Percentiles rank a stretch among this genome's conserved stretches.
phyloP scores from a whole-genome alignment of 1,140 invertebrate species.

The Drosophila jambulina region DNA sequence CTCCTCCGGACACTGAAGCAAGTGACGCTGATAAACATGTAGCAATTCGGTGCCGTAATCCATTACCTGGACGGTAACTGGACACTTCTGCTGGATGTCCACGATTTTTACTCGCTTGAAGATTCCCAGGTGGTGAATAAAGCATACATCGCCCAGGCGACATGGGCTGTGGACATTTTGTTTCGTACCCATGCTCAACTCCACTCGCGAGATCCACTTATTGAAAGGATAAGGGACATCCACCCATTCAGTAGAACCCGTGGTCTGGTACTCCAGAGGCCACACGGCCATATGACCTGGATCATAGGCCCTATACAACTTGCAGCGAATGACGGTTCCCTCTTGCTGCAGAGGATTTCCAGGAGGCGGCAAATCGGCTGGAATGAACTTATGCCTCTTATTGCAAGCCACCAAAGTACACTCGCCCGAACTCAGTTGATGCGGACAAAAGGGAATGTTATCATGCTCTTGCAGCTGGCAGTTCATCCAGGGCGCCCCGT shows the following conservation, averaged over 20 bases:
- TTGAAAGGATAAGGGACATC: background rate
- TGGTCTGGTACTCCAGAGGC: constrained; percentile 31
- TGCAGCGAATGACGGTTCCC: constrained; percentile 29
- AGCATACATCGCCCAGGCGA: constrained; percentile 43
- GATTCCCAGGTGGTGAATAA: background rate
- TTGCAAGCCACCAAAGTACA: constrained; percentile 26
- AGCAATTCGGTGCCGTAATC: constrained; percentile 55
- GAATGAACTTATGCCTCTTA: constrained; percentile 33
- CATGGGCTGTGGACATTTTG: background rate
- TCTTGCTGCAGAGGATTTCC: constrained; percentile 9
- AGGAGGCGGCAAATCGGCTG: constrained; percentile 6
- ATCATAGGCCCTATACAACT: constrained; percentile 26
- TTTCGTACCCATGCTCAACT: constrained; percentile 31
- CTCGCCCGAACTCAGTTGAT: constrained; percentile 18
- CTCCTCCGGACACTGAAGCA: constrained; percentile 36
- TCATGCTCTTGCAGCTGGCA: constrained; percentile 8
- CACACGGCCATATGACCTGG: constrained; percentile 40
- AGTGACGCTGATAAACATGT: too few relatives aligned
- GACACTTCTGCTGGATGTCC: constrained; percentile 1
- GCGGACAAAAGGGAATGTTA: constrained; percentile 8
- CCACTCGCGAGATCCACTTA: constrained; percentile 8
- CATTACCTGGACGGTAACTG: constrained; percentile 49
- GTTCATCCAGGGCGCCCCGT: background rate
- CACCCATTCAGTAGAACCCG: constrained; percentile 12
- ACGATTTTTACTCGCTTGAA: constrained; percentile 52